Evolutionary conservation across 2,888 invertebrate species (phyloP).

Genomic region (Pseudeuparius sepicola): DNA sequence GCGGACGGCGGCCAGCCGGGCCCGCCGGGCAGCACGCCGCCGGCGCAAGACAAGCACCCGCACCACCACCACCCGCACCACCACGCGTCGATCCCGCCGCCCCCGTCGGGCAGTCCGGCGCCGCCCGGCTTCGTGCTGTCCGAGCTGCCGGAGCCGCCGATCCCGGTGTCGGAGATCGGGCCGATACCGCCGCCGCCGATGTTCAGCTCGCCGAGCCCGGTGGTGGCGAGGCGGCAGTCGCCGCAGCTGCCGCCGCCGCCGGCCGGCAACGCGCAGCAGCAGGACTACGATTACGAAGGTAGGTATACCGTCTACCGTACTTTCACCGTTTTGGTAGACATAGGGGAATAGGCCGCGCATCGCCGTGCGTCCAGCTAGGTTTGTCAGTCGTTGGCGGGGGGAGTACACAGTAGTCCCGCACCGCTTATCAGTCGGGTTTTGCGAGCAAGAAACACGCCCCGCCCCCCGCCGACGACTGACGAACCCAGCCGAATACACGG

Average conservation of each 20-base stretch:
- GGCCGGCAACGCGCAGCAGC: too few relatives aligned
- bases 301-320: conserved; percentile 29
- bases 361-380: too few relatives aligned
- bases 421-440: too few relatives aligned
- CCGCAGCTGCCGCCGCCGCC: conserved; percentile 31
- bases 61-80: too few relatives aligned
- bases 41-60: conserved; percentile 35
- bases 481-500: too few relatives aligned
- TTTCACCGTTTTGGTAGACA: too few relatives aligned
- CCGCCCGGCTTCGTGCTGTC: conserved; percentile 55
- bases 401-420: too few relatives aligned
- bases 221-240: conserved; percentile 44
- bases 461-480: too few relatives aligned
- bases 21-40: conserved; percentile 38
- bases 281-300: conserved; percentile 59
- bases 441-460: too few relatives aligned
- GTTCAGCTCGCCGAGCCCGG: conserved; percentile 84
- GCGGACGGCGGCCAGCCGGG: conserved; percentile 47
- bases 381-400: too few relatives aligned
- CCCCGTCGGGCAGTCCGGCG: conserved; percentile 16
- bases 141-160: conserved; percentile 85
- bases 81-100: too few relatives aligned
- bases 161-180: conserved; percentile 85
- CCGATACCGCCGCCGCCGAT: conserved; percentile 79
- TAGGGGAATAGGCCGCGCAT: too few relatives aligned